A percentile compares a stretch with the other conserved stretches of the same genome.
These are phyloP conservation scores for Rutpela maculata DNA, from an alignment of 2,888 invertebrate genomes.

Conservation along the genomic window DNA sequence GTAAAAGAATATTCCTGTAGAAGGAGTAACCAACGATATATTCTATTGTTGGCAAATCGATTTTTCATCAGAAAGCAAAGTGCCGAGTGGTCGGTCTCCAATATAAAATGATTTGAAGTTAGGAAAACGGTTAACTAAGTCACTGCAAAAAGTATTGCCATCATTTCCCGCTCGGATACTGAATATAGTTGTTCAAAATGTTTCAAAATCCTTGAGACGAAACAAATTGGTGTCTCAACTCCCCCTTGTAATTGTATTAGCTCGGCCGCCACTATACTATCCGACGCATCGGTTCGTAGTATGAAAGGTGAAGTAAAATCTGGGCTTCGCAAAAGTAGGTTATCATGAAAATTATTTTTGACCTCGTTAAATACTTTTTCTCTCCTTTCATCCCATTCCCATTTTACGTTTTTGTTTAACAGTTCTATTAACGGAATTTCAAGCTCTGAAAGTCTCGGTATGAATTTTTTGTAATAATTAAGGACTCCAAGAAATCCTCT, in stretches of 20 bases:
- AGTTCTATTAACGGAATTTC: slow-evolving; percentile 33
- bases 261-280: slow-evolving; percentile 20
- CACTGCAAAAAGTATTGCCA: slow-evolving; percentile 26
- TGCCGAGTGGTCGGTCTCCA: slow-evolving; percentile 40
- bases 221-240: slow-evolving; percentile 30
- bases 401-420: slow-evolving; percentile 23
- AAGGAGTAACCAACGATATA: no score
- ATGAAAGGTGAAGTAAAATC: slow-evolving; percentile 18
- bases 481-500: slow-evolving; percentile 62
- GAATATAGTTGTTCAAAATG: slow-evolving; percentile 26
- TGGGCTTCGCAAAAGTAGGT: slow-evolving; percentile 26
- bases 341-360: slow-evolving; percentile 17
- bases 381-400: slow-evolving; percentile 17
- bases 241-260: slow-evolving; percentile 16
- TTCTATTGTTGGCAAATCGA: no score
- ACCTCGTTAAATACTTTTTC: slow-evolving; percentile 25
- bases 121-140: slow-evolving; percentile 34
- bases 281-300: slow-evolving; percentile 24
- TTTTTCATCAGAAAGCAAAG: no score
- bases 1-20: no score
- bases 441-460: no score
- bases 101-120: slow-evolving; percentile 4
- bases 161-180: slow-evolving; percentile 30
- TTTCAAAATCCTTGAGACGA: slow-evolving; percentile 27
- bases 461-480: slow-evolving; percentile 39